Percentiles rank a stretch among this genome's conserved stretches.
Evolutionary conservation across 2,888 invertebrate genomes (phyloP).

Genomic region (Autographa pulchrina): DNA sequence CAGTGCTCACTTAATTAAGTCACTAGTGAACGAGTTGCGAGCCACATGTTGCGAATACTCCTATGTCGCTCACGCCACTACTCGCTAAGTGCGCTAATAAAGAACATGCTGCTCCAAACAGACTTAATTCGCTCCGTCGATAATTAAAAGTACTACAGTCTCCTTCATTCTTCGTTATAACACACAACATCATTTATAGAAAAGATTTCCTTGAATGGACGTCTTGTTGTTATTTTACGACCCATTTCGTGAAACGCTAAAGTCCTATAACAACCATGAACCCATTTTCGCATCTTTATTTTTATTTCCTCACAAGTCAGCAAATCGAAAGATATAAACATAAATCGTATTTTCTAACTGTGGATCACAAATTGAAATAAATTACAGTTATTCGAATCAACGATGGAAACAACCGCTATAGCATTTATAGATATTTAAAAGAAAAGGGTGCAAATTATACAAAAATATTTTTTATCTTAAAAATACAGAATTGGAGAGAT

Average conservation of each 20-base stretch:
- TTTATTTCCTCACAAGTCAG: slow-evolving; percentile 1
- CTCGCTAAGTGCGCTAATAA: slow-evolving; percentile 62
- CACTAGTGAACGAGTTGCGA: slow-evolving; percentile 58
- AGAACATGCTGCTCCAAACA: slow-evolving; percentile 57
- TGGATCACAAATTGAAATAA: neutral
- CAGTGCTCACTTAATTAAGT: slow-evolving; percentile 66
- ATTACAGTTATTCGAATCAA: neutral
- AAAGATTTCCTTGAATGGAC: neutral
- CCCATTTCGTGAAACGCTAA: neutral
- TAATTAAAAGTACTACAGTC: slow-evolving; percentile 43
- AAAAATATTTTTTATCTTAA: too few relatives aligned
- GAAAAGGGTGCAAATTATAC: too few relatives aligned
- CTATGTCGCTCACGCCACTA: slow-evolving; percentile 51
- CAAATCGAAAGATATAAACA: slow-evolving; percentile 2
- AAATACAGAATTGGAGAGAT: too few relatives aligned
- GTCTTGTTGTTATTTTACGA: neutral
- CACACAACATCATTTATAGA: neutral
- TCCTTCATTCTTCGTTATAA: slow-evolving; percentile 30
- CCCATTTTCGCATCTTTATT: neutral
- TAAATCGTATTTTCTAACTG: neutral
- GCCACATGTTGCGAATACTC: slow-evolving; percentile 50
- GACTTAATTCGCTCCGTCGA: slow-evolving; percentile 46
- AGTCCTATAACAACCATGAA: neutral
- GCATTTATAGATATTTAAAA: neutral
- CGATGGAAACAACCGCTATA: too few relatives aligned